Percentiles rank a stretch among this genome's conserved stretches.
These are phyloP conservation scores for Amorpha juglandis DNA, from an alignment of 2,888 invertebrate species.

Conservation along the genomic window DNA sequence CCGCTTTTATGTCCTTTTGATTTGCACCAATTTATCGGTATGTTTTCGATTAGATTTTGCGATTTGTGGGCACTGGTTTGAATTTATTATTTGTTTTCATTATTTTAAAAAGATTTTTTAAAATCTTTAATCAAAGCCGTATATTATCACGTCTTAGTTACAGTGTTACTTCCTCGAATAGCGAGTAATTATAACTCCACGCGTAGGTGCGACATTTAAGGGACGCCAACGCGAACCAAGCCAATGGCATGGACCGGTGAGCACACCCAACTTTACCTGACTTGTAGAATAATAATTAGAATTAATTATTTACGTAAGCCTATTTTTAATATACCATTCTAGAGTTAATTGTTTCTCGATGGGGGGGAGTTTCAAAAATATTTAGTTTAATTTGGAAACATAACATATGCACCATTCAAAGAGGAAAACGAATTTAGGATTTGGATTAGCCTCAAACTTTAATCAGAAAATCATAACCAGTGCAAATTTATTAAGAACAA, in stretches of 20 bases:
- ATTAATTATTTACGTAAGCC: background rate
- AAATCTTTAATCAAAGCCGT: background rate
- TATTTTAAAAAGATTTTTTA: background rate
- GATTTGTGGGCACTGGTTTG: constrained; percentile 28
- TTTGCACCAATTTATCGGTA: constrained; percentile 64
- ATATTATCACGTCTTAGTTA: background rate
- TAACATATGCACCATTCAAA: too few relatives aligned
- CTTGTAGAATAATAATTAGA: background rate
- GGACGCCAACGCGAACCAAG: constrained; percentile 12
- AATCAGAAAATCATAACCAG: too few relatives aligned
- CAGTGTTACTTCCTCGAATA: background rate
- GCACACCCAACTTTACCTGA: background rate
- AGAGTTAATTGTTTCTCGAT: too few relatives aligned
- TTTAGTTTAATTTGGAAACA: too few relatives aligned
- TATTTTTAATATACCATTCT: background rate
- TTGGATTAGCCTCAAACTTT: too few relatives aligned
- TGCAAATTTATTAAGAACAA: too few relatives aligned
- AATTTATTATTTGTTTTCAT: constrained; percentile 14
- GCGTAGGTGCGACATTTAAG: constrained; percentile 11
- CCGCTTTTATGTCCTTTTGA: constrained; percentile 60
- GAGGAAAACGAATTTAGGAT: too few relatives aligned
- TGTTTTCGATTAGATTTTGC: constrained; percentile 42
- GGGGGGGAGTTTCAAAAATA: too few relatives aligned
- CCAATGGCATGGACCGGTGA: background rate
- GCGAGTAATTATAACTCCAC: background rate